A percentile compares a stretch with the other conserved stretches of the same genome.
phyloP scores from a whole-genome alignment of 2,113 vertebrate genomes.

The Chaetops frenatus region DNA sequence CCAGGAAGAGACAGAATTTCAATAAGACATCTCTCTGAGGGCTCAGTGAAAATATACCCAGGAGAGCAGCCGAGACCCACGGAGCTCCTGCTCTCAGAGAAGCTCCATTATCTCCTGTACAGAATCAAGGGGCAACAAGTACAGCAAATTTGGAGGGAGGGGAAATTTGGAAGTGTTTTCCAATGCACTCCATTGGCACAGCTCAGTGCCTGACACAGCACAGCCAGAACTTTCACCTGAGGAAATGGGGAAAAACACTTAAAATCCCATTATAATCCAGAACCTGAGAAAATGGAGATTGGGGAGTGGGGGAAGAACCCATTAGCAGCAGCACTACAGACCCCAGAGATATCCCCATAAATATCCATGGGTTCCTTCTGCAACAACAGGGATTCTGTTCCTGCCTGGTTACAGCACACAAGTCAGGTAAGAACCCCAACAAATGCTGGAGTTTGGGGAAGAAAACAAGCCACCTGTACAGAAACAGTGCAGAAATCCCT shows the following conservation, averaged over 20 bases:
- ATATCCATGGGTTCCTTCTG: background rate
- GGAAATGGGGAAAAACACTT: background rate
- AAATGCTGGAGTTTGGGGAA: background rate
- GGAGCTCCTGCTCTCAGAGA: background rate
- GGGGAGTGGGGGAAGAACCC: background rate
- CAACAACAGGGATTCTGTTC: background rate
- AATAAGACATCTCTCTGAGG: background rate
- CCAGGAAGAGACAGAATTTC: background rate
- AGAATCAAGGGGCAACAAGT: background rate
- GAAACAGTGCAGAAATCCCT: background rate
- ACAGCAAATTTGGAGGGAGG: background rate
- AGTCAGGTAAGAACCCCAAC: background rate
- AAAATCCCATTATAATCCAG: background rate
- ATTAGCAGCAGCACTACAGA: background rate
- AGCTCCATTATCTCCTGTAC: background rate
- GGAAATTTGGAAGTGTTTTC: background rate
- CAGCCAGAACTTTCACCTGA: background rate
- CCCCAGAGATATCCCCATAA: background rate
- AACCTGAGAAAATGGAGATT: background rate
- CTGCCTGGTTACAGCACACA: background rate
- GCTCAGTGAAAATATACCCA: background rate
- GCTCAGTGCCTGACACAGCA: background rate
- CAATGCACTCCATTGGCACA: rapidly evolving
- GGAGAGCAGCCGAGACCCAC: background rate
- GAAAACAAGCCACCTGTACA: rapidly evolving